A percentile compares a stretch with the other conserved stretches of the same genome.
Evolutionary conservation across 2,888 invertebrate species (phyloP).

Genomic region (Orthonevra nobilis): DNA sequence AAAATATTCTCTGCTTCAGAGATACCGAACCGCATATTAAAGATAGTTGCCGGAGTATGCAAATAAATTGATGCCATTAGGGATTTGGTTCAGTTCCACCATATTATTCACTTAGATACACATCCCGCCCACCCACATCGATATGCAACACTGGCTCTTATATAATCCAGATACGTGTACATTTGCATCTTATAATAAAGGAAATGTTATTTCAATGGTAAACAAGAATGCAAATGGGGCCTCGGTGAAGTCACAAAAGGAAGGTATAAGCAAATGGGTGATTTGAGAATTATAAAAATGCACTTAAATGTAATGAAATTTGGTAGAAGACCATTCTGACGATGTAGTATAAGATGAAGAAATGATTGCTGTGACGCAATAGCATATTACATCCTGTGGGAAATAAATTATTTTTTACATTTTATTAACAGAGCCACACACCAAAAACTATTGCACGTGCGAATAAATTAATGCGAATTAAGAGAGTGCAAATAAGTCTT

Average conservation of each 20-base stretch:
- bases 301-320: too few relatives aligned
- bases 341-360: too few relatives aligned
- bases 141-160: constrained; percentile 30
- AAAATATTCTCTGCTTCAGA: constrained; percentile 1
- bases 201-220: constrained; percentile 38
- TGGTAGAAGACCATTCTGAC: too few relatives aligned
- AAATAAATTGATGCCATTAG: constrained; percentile 59
- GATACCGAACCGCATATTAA: constrained; percentile 53
- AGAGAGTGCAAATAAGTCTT: too few relatives aligned
- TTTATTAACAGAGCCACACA: too few relatives aligned
- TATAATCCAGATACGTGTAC: constrained; percentile 27
- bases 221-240: constrained; percentile 1
- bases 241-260: not conserved
- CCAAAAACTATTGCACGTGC: too few relatives aligned
- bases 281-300: too few relatives aligned
- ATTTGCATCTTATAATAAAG: constrained; percentile 16
- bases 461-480: too few relatives aligned
- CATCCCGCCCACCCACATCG: constrained; percentile 11
- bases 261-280: not conserved
- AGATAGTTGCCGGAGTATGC: constrained; percentile 56
- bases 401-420: too few relatives aligned
- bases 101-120: constrained; percentile 59
- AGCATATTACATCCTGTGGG: too few relatives aligned
- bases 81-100: constrained; percentile 51
- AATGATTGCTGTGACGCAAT: too few relatives aligned